Base-by-base conservation (phyloP, 1,140 invertebrate species). In the Tyrophagus putrescentiae region DNA sequence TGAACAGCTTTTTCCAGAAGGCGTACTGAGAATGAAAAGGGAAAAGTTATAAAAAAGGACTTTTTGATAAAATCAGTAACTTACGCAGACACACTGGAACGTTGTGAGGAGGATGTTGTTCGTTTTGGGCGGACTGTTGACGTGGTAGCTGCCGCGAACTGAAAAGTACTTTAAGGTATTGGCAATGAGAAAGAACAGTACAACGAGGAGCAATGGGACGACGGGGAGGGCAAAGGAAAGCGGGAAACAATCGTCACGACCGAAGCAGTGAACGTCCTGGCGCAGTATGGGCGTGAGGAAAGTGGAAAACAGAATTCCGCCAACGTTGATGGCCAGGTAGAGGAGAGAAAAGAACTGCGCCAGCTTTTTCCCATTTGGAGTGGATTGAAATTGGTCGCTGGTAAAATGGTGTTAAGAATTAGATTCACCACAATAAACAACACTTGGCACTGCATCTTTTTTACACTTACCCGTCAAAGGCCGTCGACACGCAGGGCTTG, bases 311-410 rank as follows among this genome's bases (percentile, higher is more conserved):
- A 75, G 60, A n/a, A n/a, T n/a, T 34, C 68, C 69, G n/a, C 72
- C 72, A 50, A 61, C 67, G 62, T 72, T 74, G 50, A 72, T 73
- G 25, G 71, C 67, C 58, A 73, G 70, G 62, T 72, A 72, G 62
- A 72, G 73, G 57, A 73, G 65, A 11, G 64, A 63, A 28, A 64
- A 64, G 58, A 69, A 68, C 16, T 65, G 32, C 29, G 67, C 58
- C 2, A 62, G 36, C 13, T 32, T 48, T 31, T 45, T 45, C 34
- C 69, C 70, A 52, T 71, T 69, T 42, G 59, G n/a, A n/a, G n/a
- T 64, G 4, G 23, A 64, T 62, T 79, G 75, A 70, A 93, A 94
- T 74, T 98, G 95, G 73, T 98, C 94, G 0, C 90, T n/a, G n/a
- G n/a, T n/a, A n/a, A n/a, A n/a, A n/a, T n/a, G n/a, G n/a, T n/a